Evolutionary conservation across 2,888 invertebrate genomes (phyloP), one percentile per base, ranked within the genome.

Genomic region (Stomorhina lunata): DNA sequence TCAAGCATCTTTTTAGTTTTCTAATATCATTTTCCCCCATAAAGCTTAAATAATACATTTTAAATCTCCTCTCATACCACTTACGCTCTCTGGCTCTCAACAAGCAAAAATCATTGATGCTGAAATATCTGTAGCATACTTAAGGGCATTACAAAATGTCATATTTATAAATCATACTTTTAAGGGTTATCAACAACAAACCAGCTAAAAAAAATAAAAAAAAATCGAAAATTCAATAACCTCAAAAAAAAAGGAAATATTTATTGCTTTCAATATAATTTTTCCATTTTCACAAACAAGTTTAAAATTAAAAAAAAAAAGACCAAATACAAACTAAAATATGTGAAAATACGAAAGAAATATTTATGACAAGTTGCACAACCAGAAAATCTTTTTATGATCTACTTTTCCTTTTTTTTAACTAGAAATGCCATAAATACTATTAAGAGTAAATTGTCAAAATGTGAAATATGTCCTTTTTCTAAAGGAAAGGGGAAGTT

Each of bases 381-480:
- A 50, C 12, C 34, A 59, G 55, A 37, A 66, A 72, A 81, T 72
- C 59, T 34, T 53, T 81, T 61, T 63, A 81, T 72, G 40, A 77
- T 72, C 66, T n/a, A 66, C 61, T 77, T 72, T 77, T 22, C 15
- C 37, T 48, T 76, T 65, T 59, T 53, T 34, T 27, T 66, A 77
- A 72, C 71, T 72, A 66, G 53, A 77, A 68, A 72, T 68, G 59
- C 57, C 40, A 45, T 25, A 29, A 2, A 27, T n/a, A 48, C 55
- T 53, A 34, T 17, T 15, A 32, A 55, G 27, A 57, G 10, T 20
- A 57, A 29, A 27, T 48, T 37, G 22, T 32, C n/a, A 75, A 45
- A 55, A 43, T 45, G 1, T 10, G 45, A 10, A 40, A 53, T 9
- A 6, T 45, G 0, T 5, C 6, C 20, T 6, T 34, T 3, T 0